phyloP scores from a whole-genome alignment of 2,797 vertebrate species.

The Selene dorsalis region DNA sequence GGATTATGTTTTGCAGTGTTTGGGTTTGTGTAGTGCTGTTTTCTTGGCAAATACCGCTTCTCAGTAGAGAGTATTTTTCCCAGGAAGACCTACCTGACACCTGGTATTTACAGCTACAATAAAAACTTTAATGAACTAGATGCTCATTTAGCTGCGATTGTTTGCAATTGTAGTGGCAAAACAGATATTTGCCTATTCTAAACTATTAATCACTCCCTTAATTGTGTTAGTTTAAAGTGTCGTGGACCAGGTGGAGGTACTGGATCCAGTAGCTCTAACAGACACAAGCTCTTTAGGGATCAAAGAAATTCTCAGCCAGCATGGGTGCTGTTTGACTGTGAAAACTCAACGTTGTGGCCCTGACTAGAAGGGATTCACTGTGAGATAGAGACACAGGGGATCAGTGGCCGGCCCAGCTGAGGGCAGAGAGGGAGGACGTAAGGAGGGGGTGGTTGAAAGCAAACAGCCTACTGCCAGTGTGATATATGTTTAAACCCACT shows the following conservation, averaged over 20 bases:
- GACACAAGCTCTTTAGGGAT: conserved; percentile 51
- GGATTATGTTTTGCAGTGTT: not conserved
- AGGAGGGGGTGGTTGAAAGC: conserved; percentile 57
- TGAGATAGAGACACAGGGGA: conserved; percentile 60
- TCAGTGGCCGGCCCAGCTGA: conserved; percentile 41
- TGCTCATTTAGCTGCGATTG: not conserved
- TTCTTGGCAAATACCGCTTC: not conserved
- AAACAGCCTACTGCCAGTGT: conserved; percentile 75
- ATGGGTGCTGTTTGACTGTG: conserved; percentile 62
- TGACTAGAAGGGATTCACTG: conserved; percentile 54
- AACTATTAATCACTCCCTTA: conserved; percentile 2
- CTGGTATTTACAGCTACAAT: conserved; percentile 44
- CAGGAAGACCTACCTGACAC: conserved; percentile 2
- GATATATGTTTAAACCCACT: conserved; percentile 75
- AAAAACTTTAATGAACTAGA: conserved; percentile 34
- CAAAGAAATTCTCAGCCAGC: conserved; percentile 69
- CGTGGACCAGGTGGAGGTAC: conserved; percentile 22
- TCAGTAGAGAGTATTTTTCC: conserved; percentile 5
- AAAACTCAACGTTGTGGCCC: conserved; percentile 48
- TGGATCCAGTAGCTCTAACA: conserved; percentile 21
- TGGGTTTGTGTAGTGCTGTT: not conserved
- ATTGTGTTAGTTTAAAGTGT: conserved; percentile 8
- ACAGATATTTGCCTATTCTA: conserved; percentile 1
- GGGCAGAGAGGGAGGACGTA: not conserved
- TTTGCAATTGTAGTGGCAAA: not conserved